Base-by-base conservation (phyloP, 2,113 vertebrate species). In the Ammodytes marinus region DNA sequence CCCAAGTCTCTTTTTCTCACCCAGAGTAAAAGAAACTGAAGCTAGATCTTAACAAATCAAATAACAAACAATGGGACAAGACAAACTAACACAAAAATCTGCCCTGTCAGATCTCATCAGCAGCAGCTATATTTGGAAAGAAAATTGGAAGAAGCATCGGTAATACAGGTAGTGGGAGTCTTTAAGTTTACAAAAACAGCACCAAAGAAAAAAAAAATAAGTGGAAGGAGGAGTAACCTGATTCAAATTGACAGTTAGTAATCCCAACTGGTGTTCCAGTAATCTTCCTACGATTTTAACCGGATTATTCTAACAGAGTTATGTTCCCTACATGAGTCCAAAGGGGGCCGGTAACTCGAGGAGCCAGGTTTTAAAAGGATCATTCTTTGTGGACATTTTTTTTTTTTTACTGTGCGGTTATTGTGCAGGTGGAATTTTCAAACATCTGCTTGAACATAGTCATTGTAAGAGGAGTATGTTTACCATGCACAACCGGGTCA, bases 281-380 rank as follows among this genome's bases (percentile, higher is more conserved):
- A 64, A 80, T 88, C 63, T 60, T 8, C 13, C 19, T 17, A 66
- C 42, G 42, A 69, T 73, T 55, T 66, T 82, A 85, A 86, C n/a
- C 35, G 39, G 76, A 77, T 90, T 85, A 84, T 75, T 80, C 52
- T 35, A n/a, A 75, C 57, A 84, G 77, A 73, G 53, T 82, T 70
- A 37, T 66, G 73, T 87, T 87, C 67, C 74, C 12, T 9, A 3
- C 0, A 3, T 69, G 53, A 10, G 40, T 74, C 78, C 40, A 79
- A 64, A 80, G 27, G 27, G 27, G 27, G 74, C 72, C 72, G 79
- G 79, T 84, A 81, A 89, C 77, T 46, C 9, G 71, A 81, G 70
- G 66, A 69, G 47, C 77, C 27, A 27, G 2, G 8, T 42, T 78
- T 68, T 74, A 54, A 79, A 76, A 11, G 53, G 55, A 72, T 75